Percentiles rank a stretch among this genome's conserved stretches.
Evolutionary conservation across 1,140 invertebrate species (phyloP).

Genomic region (Paralvinella palmiformis): DNA sequence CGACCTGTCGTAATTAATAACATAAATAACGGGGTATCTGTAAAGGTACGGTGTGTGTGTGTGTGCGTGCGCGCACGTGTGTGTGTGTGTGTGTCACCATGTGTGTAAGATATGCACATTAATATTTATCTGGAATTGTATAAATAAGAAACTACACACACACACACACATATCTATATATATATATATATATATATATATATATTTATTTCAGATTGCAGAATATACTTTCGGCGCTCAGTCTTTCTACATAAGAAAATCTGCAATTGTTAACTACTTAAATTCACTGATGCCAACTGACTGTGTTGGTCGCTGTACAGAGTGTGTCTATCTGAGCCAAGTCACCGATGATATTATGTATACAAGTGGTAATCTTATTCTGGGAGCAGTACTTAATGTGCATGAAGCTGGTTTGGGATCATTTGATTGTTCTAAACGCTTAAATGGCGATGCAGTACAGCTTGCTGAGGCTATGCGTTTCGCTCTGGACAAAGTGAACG

Average conservation of each 20-base stretch:
- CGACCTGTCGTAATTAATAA: neutral
- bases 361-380: too few species aligned
- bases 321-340: too few species aligned
- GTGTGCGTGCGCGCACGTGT: neutral
- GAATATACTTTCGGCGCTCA: too few species aligned
- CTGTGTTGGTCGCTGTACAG: too few species aligned
- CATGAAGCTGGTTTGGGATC: too few species aligned
- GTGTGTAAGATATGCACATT: neutral
- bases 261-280: too few species aligned
- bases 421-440: too few species aligned
- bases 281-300: too few species aligned
- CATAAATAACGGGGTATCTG: neutral
- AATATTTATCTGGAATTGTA: neutral
- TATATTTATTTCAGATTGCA: neutral
- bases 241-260: too few species aligned
- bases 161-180: neutral
- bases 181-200: neutral
- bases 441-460: slow-evolving; percentile 43
- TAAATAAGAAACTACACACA: neutral
- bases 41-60: slow-evolving; percentile 3
- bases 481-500: slow-evolving; percentile 38
- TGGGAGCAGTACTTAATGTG: too few species aligned
- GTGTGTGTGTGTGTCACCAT: neutral
- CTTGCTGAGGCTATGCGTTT: slow-evolving; percentile 43
- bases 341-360: too few species aligned